Percentiles rank a stretch among this genome's conserved stretches.
Evolutionary conservation across 2,113 vertebrate species (phyloP).

Genomic region (Falco punctatus): DNA sequence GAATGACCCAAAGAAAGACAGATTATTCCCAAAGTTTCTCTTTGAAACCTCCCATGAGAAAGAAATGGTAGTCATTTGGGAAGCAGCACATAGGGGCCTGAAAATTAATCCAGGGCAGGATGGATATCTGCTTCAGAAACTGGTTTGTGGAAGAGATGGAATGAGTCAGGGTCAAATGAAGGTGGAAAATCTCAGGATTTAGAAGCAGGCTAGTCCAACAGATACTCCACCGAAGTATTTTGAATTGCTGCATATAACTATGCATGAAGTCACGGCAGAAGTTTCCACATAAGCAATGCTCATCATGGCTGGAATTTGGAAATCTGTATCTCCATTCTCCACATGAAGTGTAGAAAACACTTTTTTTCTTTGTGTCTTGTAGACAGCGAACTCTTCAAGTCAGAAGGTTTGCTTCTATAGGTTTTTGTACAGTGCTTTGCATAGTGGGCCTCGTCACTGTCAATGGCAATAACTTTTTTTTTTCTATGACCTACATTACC

Average conservation of each 20-base stretch:
- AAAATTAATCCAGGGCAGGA: not conserved
- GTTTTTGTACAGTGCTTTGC: not conserved
- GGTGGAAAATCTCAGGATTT: not conserved
- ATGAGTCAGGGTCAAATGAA: not conserved
- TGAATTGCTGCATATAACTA: not conserved
- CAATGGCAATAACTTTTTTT: not conserved
- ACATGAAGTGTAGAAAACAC: not conserved
- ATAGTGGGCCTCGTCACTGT: not conserved
- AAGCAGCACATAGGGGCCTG: not conserved
- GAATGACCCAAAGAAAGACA: not conserved
- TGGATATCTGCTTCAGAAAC: not conserved
- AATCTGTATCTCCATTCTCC: not conserved
- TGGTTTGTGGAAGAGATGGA: not conserved
- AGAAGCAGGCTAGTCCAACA: not conserved
- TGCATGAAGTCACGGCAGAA: not conserved
- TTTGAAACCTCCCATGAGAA: not conserved
- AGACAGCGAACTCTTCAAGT: not conserved
- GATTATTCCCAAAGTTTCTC: not conserved
- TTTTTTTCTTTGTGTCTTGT: not conserved
- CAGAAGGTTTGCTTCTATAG: not conserved
- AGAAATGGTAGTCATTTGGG: not conserved
- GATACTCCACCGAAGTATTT: not conserved
- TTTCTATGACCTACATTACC: not conserved
- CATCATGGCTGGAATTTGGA: not conserved
- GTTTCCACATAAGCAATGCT: not conserved